Conservation (phyloP, 2,888 invertebrate genomes). For the Atrina japonica region DNA sequence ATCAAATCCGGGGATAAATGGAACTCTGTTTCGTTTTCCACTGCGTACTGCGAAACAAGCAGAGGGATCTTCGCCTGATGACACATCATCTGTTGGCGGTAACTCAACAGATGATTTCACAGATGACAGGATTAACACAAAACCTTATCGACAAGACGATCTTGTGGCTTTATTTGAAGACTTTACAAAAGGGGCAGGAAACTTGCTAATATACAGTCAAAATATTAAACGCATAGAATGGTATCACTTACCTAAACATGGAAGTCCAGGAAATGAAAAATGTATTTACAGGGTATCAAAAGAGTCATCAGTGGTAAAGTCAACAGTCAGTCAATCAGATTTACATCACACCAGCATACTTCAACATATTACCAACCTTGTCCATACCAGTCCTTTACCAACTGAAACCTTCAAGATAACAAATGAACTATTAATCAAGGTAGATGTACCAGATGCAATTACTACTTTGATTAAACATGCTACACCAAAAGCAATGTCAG, state of each 20-base stretch:
- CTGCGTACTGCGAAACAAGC: slow-evolving; percentile 72
- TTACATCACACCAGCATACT: too few relatives aligned
- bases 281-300: neutral
- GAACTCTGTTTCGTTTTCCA: slow-evolving; percentile 77
- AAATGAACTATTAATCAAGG: too few relatives aligned
- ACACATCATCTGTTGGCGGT: too few relatives aligned
- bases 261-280: neutral
- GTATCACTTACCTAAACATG: slow-evolving; percentile 58
- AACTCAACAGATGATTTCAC: too few relatives aligned
- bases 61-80: slow-evolving; percentile 61
- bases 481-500: too few relatives aligned
- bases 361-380: too few relatives aligned
- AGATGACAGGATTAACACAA: neutral
- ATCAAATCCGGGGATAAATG: slow-evolving; percentile 49
- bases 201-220: slow-evolving; percentile 76
- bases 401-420: too few relatives aligned
- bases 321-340: too few relatives aligned
- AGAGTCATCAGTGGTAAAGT: too few relatives aligned
- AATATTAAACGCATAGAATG: slow-evolving; percentile 65
- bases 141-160: slow-evolving; percentile 63
- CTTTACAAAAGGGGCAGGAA: slow-evolving; percentile 63
- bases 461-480: too few relatives aligned
- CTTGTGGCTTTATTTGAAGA: slow-evolving; percentile 63
- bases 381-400: too few relatives aligned
- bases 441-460: too few relatives aligned